Base-by-base conservation (phyloP, 2,113 vertebrate species). In the Felis chaus region DNA sequence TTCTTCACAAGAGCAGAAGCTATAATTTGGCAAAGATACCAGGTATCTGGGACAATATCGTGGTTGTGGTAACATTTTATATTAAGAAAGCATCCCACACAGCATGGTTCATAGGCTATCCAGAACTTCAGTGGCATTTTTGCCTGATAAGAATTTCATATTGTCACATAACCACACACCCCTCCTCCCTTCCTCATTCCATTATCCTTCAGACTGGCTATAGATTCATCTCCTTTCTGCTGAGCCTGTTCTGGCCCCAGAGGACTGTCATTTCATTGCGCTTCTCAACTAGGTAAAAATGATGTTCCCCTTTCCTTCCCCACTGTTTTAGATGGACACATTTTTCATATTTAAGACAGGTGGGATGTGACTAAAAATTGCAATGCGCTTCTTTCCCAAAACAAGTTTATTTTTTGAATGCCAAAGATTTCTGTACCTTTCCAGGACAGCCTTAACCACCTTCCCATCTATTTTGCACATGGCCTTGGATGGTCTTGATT, bases 341-440 rank as follows among this genome's bases (percentile, higher is more conserved):
- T 96, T 92, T 97, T 95, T 92, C 92, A 76, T 79, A 36, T 57
- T 95, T 36, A 85, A 81, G 78, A 71, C 55, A 87, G n/a, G 55
- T 93, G 41, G 69, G 41, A 80, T 87, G 63, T 95, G 74, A 92
- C 57, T 90, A 69, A 94, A 92, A 96, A 97, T 92, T 94, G 33
- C 53, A 85, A 36, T 48, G 9, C 0, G 2, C 25, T 50, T 65
- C 91, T 97, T 96, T 97, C 74, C 74, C 63, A 94, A 91, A 86
- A 96, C n/a, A 76, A 95, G 69, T 97, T 89, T 94, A 39, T 83
- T 69, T 95, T 79, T 92, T 90, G 69, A 95, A 71, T 84, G 74
- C 84, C 91, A 4, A n/a, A 96, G 63, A 80, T 80, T 95, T 97
- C 82, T 92, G 7, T 96, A 65, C 88, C 92, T 96, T 81, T 89